Evolutionary conservation across 2,113 vertebrate genomes (phyloP), one percentile per base, ranked within the genome.

Genomic region (Onychorhynchus coronatus): DNA sequence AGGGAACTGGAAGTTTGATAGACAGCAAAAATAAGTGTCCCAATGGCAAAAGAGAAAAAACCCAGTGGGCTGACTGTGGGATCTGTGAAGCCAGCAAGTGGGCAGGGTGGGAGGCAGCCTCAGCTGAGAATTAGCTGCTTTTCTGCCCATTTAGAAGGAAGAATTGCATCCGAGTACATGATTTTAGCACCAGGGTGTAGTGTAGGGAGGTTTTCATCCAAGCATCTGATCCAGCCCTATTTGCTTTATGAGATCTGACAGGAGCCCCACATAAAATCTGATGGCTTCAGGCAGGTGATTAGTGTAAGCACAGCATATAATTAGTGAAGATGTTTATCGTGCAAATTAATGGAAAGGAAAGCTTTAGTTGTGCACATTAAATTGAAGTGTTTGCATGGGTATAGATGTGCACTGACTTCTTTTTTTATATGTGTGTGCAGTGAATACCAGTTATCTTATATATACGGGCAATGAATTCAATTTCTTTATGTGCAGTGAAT

Each of bases 241-340:
- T 44, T 37, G n/a, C 42, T 46, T 81, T 68, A 62, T 59, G 84
- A 58, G 61, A 44, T 46, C 78, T 94, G 91, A 58, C 89, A 80
- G 82, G n/a, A 71, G 9, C 50, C 46, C 72, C 8, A 6, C 46
- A 42, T n/a, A 63, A 78, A 76, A 41, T 37, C 61, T 35, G 52
- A 58, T 77, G 91, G 67, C 95, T 86, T 14, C 78, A 47, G 92
- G 95, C 89, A 91, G 85, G 79, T 80, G 91, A 85, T 94, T 89
- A 94, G 91, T 61, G 84, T 56, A 37, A 91, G 92, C 62, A 44
- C 39, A 25, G 67, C 3, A 35, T 16, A 28, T 91, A 94, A 95
- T 93, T 95, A 85, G 71, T 37, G 73, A 79, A 63, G 87, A 83
- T 84, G 72, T 83, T 93, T 91, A 77, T 81, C 1, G 84, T 94